Conservation (phyloP, 2,797 vertebrate species). For the Halcyon badia region DNA sequence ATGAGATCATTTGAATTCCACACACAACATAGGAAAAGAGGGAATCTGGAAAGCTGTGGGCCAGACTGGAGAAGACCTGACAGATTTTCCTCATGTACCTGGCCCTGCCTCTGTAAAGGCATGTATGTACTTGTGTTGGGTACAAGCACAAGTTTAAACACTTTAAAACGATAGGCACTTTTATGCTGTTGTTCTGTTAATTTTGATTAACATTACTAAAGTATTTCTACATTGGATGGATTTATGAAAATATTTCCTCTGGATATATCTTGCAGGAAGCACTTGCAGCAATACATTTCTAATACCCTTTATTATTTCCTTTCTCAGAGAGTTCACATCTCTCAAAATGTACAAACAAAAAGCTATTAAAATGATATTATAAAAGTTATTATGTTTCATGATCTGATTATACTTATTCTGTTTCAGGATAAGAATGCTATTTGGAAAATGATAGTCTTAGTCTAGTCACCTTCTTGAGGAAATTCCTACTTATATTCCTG, state of each 20-base stretch:
- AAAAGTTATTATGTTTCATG: slow-evolving; percentile 2
- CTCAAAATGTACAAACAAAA: slow-evolving; percentile 2
- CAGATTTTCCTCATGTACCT: background rate
- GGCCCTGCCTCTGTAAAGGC: rapidly evolving
- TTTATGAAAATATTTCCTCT: background rate
- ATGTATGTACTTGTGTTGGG: background rate
- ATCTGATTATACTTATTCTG: background rate
- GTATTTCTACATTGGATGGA: background rate
- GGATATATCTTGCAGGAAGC: background rate
- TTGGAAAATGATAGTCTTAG: slow-evolving; percentile 25
- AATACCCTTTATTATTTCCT: background rate
- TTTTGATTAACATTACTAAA: background rate
- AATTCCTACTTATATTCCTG: slow-evolving; percentile 18
- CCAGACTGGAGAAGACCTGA: background rate
- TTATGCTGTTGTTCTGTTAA: background rate
- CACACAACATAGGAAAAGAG: rapidly evolving
- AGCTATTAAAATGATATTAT: background rate
- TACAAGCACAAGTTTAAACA: background rate
- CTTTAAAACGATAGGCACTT: background rate
- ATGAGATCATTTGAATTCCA: background rate
- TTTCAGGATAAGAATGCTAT: background rate
- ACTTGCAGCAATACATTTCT: background rate
- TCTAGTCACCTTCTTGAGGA: background rate
- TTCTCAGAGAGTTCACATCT: background rate
- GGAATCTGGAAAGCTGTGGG: background rate